Base-by-base conservation (phyloP, 2,888 invertebrate genomes). In the Diaphora mendica region DNA sequence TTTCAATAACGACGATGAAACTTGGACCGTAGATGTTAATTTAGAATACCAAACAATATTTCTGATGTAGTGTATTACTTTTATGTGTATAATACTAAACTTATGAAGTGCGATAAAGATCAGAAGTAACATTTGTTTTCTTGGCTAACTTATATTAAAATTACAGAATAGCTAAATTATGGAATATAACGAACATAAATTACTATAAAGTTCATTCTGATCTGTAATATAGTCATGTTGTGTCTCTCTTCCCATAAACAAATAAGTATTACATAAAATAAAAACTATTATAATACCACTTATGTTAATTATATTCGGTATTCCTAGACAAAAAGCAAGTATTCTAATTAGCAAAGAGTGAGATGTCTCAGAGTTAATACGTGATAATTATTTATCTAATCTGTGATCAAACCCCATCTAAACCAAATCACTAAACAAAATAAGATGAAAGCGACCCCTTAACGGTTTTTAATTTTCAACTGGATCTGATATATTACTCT, bases 391-490 rank as follows among this genome's bases (percentile, higher is more conserved):
- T 75, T 70, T 64, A 76, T 74, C 67, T 68, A 67, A 71, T 69
- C 71, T 67, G 70, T 74, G 64, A 35, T 78, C 42, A 75, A 74
- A 71, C 64, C 75, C 68, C 75, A 83, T 72, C 70, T 64, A 69
- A 70, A 77, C 64, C 72, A 80, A 82, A 80, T 73, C 71, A 75
- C 77, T 77, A 74, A 78, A 62, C 67, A 78, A 83, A 81, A 85
- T 81, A 82, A 79, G 71, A 64, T 74, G 66, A 78, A 79, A 80
- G 68, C 77, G 78, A 77, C 68, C 75, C 75, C 75, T 69, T 79
- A 83, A 84, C 81, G 78, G 84, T 77, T 84, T 86, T 86, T 82
- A 83, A 86, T 85, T 82, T 80, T 72, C 82, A 83, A 78, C 83
- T 79, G 79, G 79, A 82, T 79, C 79, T 85, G 80, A 84, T 77